Conservation (phyloP, 2,888 invertebrate species). For the Cheilosia urbana region DNA sequence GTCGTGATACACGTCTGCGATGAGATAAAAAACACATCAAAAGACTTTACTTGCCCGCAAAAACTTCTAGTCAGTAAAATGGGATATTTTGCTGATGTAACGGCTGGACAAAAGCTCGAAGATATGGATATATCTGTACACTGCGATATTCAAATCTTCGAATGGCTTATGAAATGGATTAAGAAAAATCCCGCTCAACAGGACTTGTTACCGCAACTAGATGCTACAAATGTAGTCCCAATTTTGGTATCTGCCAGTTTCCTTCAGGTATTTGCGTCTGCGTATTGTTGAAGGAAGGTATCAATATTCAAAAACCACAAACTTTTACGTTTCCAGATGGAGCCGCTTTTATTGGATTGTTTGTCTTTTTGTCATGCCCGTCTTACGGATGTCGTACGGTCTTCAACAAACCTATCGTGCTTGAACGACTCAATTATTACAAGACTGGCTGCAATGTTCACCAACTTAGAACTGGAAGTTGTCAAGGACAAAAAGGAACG, state of each 20-base stretch:
- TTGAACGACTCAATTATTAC: constrained; percentile 91
- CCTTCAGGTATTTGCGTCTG: constrained; percentile 85
- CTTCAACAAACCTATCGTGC: constrained; percentile 93
- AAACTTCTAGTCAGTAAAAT: constrained; percentile 94
- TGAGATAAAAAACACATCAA: constrained; percentile 94
- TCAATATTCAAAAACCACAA: background rate
- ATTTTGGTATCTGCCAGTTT: constrained; percentile 97
- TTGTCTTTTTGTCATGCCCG: constrained; percentile 93
- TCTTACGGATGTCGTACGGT: constrained; percentile 93
- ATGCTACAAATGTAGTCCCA: constrained; percentile 94
- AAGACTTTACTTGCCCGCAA: constrained; percentile 95
- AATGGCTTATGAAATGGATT: constrained; percentile 98
- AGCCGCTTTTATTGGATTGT: constrained; percentile 93
- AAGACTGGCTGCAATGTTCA: constrained; percentile 93
- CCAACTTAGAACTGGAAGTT: constrained; percentile 93
- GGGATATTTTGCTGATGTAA: constrained; percentile 97
- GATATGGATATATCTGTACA: constrained; percentile 99
- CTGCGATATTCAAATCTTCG: constrained; percentile 97
- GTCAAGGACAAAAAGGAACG: constrained; percentile 95
- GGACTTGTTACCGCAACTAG: constrained; percentile 86
- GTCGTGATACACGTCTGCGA: constrained; percentile 98
- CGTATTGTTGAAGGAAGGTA: background rate
- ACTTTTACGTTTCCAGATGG: constrained; percentile 88
- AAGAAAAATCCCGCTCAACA: constrained; percentile 87
- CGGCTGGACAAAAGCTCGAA: constrained; percentile 91